Evolutionary conservation across 2,888 invertebrate species (phyloP), one percentile per base, ranked within the genome.

Genomic region (Petrolisthes cinctipes): DNA sequence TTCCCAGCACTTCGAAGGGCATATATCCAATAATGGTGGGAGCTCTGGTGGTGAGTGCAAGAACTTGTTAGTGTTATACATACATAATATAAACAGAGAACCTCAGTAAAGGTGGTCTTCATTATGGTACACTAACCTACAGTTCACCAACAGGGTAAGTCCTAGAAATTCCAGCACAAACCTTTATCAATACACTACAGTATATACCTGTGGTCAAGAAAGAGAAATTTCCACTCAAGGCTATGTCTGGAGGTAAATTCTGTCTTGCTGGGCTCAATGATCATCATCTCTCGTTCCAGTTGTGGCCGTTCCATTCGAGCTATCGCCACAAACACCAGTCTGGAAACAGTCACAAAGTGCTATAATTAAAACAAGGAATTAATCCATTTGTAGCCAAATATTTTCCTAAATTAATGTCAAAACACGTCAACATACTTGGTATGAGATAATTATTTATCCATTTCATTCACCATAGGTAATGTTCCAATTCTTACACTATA

Each of bases 171-270:
- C 37, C 37, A 61, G 61, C 11, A 17, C 11, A 9, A 61, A 61
- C 61, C 9, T 11, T 61, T 17, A 61, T 17, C 61, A 61, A 61
- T 2, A 61, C 61, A 9, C 61, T 61, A 61, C 61, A 61, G 61
- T 14, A 61, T 20, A 86, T 57, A 90, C 90, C 90, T 85, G 92
- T 98, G 97, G 92, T 98, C 98, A 54, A 98, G 93, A 92, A 97
- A 98, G 51, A 98, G 93, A 92, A 98, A 98, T 93, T 98, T 98
- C 98, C 98, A 98, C 93, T 98, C 98, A 91, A 98, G 94, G 92
- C 97, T 98, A 92, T 98, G 97, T 53, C 97, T 94, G 0, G 98
- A 98, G 0, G 96, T 97, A 92, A 98, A 98, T 93, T 98, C 98
- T 91, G 95, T 95, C 91, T 96, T 95, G 4, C 94, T 94, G 0